Evolutionary conservation across 2,888 invertebrate species (phyloP).

Genomic region (Abrostola triplasia): DNA sequence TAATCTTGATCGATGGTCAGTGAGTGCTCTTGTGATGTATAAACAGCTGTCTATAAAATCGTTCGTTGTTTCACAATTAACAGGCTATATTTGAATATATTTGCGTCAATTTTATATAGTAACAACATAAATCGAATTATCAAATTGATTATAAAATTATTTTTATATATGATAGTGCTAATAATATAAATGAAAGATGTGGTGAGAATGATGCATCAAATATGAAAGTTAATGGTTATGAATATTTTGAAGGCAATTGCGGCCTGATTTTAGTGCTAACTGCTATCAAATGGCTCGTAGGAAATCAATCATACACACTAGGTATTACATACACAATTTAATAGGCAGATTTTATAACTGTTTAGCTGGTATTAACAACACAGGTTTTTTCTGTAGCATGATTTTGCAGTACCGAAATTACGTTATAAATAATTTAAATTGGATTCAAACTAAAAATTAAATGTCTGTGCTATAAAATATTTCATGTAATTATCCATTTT

Average conservation of each 20-base stretch:
- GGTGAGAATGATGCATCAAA: constrained; percentile 61
- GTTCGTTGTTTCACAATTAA: constrained; percentile 83
- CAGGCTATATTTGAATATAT: constrained; percentile 83
- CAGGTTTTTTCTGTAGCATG: not conserved
- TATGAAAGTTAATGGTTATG: constrained; percentile 71
- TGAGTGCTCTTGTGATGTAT: constrained; percentile 76
- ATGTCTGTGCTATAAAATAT: too few species aligned
- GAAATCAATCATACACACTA: constrained; percentile 25
- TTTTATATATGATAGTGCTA: constrained; percentile 75
- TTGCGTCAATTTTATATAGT: constrained; percentile 80
- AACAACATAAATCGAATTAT: constrained; percentile 81
- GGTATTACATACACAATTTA: not conserved
- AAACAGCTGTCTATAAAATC: constrained; percentile 76
- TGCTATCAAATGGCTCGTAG: constrained; percentile 34
- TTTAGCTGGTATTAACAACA: not conserved
- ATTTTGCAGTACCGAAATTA: not conserved
- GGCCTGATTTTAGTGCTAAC: constrained; percentile 44
- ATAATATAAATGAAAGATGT: constrained; percentile 64
- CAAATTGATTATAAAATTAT: constrained; percentile 72
- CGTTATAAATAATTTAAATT: not conserved
- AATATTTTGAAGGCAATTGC: constrained; percentile 50
- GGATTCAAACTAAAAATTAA: not conserved
- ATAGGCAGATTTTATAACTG: not conserved
- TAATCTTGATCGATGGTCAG: constrained; percentile 62
- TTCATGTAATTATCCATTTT: too few species aligned